These are phyloP conservation scores for Temnothorax nylanderi DNA, from an alignment of 1,140 invertebrate genomes.

Conservation along the genomic window DNA sequence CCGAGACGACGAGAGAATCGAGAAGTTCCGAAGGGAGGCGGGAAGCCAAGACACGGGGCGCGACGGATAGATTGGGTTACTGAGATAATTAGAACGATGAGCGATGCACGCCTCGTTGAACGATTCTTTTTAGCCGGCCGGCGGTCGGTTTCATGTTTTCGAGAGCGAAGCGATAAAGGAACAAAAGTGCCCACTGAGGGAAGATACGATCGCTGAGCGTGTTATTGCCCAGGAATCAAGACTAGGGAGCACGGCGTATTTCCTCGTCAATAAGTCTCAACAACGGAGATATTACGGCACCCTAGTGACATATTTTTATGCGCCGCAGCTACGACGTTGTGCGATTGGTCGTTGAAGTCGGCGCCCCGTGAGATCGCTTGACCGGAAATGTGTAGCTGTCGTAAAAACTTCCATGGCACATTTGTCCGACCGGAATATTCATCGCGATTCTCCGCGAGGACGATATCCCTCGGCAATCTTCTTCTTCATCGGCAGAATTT, in stretches of 20 bases:
- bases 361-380: constrained; percentile 78
- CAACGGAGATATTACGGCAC: constrained; percentile 77
- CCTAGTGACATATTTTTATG: constrained; percentile 81
- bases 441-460: constrained; percentile 28
- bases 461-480: neutral
- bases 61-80: constrained; percentile 81
- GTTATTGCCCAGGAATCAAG: constrained; percentile 14
- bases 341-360: constrained; percentile 78
- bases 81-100: constrained; percentile 84
- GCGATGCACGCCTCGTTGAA: constrained; percentile 83
- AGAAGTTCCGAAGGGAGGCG: constrained; percentile 67
- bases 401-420: constrained; percentile 76
- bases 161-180: constrained; percentile 19
- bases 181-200: constrained; percentile 11
- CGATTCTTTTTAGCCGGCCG: constrained; percentile 75
- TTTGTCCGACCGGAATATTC: constrained; percentile 40
- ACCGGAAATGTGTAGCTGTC: constrained; percentile 76
- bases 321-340: constrained; percentile 70
- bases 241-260: constrained; percentile 12
- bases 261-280: constrained; percentile 71
- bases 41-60: constrained; percentile 78
- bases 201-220: constrained; percentile 33
- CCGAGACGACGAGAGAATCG: constrained; percentile 57
- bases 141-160: constrained; percentile 23
- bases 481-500: neutral